These are phyloP conservation scores for Mellilla xanthometata DNA, from an alignment of 2,888 invertebrate species.

Conservation along the genomic window DNA sequence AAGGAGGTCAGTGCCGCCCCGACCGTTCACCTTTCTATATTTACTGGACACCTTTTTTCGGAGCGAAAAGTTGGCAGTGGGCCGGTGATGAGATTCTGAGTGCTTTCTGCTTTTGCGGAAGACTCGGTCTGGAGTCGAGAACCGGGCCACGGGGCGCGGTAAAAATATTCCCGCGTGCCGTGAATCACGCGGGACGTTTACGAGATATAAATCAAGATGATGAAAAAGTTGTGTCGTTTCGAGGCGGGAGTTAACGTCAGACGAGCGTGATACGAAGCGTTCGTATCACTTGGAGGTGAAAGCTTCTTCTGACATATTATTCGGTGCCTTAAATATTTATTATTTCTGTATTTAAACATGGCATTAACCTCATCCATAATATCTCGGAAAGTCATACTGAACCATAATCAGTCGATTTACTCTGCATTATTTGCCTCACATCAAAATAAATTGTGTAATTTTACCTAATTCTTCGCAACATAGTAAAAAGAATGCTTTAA, in stretches of 20 bases:
- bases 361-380: no score
- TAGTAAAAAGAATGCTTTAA: no score
- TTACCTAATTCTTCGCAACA: no score
- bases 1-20: conserved; percentile 87
- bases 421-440: no score
- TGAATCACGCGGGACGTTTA: conserved; percentile 65
- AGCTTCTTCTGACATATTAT: no score
- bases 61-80: conserved; percentile 66
- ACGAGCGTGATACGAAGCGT: neutral
- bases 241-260: conserved; percentile 39
- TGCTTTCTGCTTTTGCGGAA: conserved; percentile 33
- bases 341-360: no score
- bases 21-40: conserved; percentile 72
- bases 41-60: conserved; percentile 62
- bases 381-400: no score
- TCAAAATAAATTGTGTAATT: no score
- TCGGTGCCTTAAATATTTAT: no score
- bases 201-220: conserved; percentile 65
- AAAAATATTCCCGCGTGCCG: conserved; percentile 52
- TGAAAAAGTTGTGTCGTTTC: conserved; percentile 49
- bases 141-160: conserved; percentile 56
- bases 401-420: no score
- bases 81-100: conserved; percentile 46
- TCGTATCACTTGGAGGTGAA: no score
- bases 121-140: conserved; percentile 29